These are phyloP conservation scores for Nerophis lumbriciformis DNA, from an alignment of 2,113 vertebrate genomes.

Conservation along the genomic window DNA sequence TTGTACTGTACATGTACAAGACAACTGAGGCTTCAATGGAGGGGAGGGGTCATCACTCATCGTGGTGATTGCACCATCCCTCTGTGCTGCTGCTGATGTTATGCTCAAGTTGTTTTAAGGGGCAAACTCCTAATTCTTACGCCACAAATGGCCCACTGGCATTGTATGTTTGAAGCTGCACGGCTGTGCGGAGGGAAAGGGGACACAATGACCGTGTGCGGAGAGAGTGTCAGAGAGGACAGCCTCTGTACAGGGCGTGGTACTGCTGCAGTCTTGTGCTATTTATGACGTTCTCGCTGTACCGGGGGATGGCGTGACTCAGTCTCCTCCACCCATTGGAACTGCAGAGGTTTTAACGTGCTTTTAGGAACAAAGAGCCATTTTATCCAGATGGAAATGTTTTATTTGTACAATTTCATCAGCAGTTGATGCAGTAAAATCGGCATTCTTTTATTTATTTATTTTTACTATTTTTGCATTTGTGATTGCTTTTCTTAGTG, in stretches of 20 bases:
- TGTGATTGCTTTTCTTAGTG: not conserved
- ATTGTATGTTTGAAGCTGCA: constrained; percentile 26
- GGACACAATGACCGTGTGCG: no score
- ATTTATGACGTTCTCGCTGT: constrained; percentile 7
- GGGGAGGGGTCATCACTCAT: constrained; percentile 8
- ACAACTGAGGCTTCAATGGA: constrained; percentile 8
- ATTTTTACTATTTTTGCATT: not conserved
- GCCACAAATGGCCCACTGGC: constrained; percentile 12
- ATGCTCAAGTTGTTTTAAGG: constrained; percentile 36
- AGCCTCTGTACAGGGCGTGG: constrained; percentile 11
- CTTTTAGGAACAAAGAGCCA: constrained; percentile 9
- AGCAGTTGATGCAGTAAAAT: constrained; percentile 5
- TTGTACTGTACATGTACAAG: not conserved
- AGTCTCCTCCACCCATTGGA: constrained; percentile 15
- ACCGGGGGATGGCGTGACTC: constrained; percentile 23
- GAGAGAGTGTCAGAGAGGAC: not conserved
- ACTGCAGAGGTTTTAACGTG: constrained; percentile 16
- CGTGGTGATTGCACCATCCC: constrained; percentile 21
- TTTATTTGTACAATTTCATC: constrained; percentile 13
- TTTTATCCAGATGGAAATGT: constrained; percentile 16
- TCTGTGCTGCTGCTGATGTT: constrained; percentile 14
- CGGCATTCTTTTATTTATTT: not conserved
- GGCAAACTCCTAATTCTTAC: constrained; percentile 31
- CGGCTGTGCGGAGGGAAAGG: not conserved
- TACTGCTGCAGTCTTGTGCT: constrained; percentile 20